Percentiles rank a stretch among this genome's conserved stretches.
These are phyloP conservation scores for Ophioninae sp. DNA, from an alignment of 2,888 invertebrate species.

Conservation along the genomic window DNA sequence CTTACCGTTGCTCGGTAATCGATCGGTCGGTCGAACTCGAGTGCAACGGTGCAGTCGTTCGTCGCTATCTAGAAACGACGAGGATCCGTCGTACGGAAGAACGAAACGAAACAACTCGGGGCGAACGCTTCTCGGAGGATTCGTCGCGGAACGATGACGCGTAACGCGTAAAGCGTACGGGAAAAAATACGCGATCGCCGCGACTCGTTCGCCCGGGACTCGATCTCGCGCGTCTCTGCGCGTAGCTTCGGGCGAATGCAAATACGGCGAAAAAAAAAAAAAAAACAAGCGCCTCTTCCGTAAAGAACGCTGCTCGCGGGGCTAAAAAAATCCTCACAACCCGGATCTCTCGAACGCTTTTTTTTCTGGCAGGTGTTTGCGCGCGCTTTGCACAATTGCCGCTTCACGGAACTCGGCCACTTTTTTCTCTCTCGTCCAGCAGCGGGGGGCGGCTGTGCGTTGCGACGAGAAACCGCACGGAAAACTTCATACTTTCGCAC, in stretches of 20 bases:
- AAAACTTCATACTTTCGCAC: slow-evolving; percentile 1
- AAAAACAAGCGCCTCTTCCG: slow-evolving; percentile 6
- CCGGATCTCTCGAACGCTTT: slow-evolving; percentile 24
- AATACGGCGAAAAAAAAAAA: slow-evolving; percentile 18
- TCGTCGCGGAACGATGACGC: slow-evolving; percentile 22
- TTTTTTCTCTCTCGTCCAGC: slow-evolving; percentile 2
- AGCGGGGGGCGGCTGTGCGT: neutral
- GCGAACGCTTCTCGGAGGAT: neutral
- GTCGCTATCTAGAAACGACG: slow-evolving; percentile 18
- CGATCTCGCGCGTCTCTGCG: neutral
- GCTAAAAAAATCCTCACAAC: slow-evolving; percentile 37
- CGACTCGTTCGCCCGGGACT: slow-evolving; percentile 16
- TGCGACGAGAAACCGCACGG: neutral
- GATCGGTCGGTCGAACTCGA: neutral
- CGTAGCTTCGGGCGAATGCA: slow-evolving; percentile 9
- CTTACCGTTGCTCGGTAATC: slow-evolving; percentile 3
- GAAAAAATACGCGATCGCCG: slow-evolving; percentile 23
- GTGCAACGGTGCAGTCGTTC: neutral
- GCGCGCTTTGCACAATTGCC: slow-evolving; percentile 22
- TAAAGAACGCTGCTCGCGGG: neutral
- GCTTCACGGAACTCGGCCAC: slow-evolving; percentile 19
- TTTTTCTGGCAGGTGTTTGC: slow-evolving; percentile 9
- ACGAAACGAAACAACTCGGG: slow-evolving; percentile 7
- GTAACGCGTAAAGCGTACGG: slow-evolving; percentile 3
- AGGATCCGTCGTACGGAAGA: neutral